Evolutionary conservation across 2,797 vertebrate species (phyloP).

Genomic region (Pempheris klunzingeri): DNA sequence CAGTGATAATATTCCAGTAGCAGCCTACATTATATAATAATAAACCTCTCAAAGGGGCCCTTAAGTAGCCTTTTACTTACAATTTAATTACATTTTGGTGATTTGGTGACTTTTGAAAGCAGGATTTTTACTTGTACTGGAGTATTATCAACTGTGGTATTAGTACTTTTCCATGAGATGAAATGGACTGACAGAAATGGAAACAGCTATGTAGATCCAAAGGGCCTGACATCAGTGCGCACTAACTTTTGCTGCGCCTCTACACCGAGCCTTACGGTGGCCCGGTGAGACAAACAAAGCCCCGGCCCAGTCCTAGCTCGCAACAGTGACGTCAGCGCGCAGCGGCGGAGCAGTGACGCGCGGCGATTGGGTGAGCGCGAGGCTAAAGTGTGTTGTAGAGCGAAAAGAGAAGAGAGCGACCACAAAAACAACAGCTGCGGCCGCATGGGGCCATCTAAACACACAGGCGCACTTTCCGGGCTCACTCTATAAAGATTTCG

Average conservation of each 20-base stretch:
- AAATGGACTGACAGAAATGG: neutral
- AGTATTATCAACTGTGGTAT: neutral
- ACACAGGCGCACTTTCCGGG: conserved; percentile 33
- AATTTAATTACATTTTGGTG: neutral
- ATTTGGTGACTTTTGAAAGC: neutral
- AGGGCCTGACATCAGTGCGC: neutral
- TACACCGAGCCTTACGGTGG: conserved; percentile 47
- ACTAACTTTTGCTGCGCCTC: conserved; percentile 43
- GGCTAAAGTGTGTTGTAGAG: conserved; percentile 58
- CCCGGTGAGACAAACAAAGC: conserved; percentile 77
- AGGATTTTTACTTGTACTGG: neutral
- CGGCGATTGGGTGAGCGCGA: conserved; percentile 75
- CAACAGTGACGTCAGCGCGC: conserved; percentile 85
- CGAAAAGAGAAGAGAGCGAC: conserved; percentile 49
- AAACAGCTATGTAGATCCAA: neutral
- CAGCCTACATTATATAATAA: neutral
- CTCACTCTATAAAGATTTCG: conserved; percentile 40
- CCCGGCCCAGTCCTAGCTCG: conserved; percentile 76
- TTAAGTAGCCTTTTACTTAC: neutral
- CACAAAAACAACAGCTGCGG: conserved; percentile 62
- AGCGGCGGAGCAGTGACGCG: conserved; percentile 55
- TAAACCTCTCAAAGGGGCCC: neutral
- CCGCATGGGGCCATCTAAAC: conserved; percentile 49
- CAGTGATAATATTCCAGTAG: neutral
- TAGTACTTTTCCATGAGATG: neutral